Evolutionary conservation across 2,113 vertebrate species (phyloP).

Genomic region (Monopterus albus): DNA sequence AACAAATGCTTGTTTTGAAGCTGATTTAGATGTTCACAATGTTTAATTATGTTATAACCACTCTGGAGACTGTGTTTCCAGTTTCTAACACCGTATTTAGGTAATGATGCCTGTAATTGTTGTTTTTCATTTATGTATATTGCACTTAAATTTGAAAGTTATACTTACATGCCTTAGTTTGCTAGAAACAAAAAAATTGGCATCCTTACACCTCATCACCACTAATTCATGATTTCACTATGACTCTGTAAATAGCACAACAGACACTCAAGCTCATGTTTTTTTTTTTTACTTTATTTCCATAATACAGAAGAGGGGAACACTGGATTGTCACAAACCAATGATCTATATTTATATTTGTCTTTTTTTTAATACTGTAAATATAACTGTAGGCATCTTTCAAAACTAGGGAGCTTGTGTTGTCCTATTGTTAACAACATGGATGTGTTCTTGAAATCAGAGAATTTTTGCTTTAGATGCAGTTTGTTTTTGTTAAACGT

Average conservation of each 20-base stretch:
- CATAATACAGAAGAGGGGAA: conserved; percentile 35
- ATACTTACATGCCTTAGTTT: not conserved
- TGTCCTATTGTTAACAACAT: not conserved
- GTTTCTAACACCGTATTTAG: not conserved
- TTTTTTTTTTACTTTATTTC: conserved; percentile 57
- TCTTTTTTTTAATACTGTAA: conserved; percentile 21
- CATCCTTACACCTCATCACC: not conserved
- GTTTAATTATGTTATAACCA: too few species aligned
- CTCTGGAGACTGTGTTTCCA: not conserved
- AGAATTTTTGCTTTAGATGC: not conserved
- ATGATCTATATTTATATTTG: conserved; percentile 5
- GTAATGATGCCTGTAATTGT: not conserved
- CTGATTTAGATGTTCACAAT: not conserved
- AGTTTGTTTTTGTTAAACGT: conserved; percentile 7
- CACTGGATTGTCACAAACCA: conserved; percentile 48
- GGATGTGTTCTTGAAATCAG: not conserved
- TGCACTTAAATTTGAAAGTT: not conserved
- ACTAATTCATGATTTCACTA: not conserved
- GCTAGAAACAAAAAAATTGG: not conserved
- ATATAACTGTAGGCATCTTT: conserved; percentile 18
- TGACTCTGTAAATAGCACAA: conserved; percentile 11
- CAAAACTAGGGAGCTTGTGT: not conserved
- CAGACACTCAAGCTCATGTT: not conserved
- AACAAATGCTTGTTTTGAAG: not conserved
- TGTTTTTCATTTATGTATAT: not conserved